Base-by-base conservation (phyloP, 2,797 vertebrate genomes). In the Moxostoma hubbsi region DNA sequence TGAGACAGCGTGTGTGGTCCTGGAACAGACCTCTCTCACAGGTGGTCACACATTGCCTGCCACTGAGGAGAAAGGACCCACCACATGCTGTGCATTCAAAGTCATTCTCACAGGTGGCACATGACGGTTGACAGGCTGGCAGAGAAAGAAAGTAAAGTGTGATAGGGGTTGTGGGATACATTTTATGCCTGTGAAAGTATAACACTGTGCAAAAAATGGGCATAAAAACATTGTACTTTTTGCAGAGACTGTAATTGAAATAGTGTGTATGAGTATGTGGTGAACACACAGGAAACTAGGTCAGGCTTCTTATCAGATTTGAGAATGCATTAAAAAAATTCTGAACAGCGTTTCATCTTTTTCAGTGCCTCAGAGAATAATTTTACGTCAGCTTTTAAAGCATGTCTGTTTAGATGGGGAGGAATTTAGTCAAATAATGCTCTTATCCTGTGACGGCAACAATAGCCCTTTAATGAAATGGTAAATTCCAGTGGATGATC, bases 51-150 rank as follows among this genome's bases (percentile, higher is more conserved):
- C 98, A 99, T 66, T 86, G 94, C 24, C 92, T 89, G 0, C 89
- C 83, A 65, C 90, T 91, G 91, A 96, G 87, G 59, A 96, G 89
- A 74, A 92, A 89, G 0, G 93, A 75, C 0, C 86, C 24, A 49
- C 11, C 85, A 55, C 98, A 99, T 0, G 93, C 93, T 0, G 83
- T 90, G 75, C 98, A 99, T 70, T 93, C 94, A 77, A 95, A 94
- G 0, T 79, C 86, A 6, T 88, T 93, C 80, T 87, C 89, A 68
- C 98, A 99, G 24, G 89, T 85, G 82, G 91, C 86, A 69, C 98
- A 98, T 24, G 93, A 92, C 0, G 93, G 83, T 9, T 89, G 92
- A 89, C 98, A 99, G 80, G 93, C 98, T 99, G 66, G 65, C 61
- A 54, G 49, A 57, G 62, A 36, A 55, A 63, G 49, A 46, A 47